Base-by-base conservation (phyloP, 2,113 vertebrate genomes). In the Sphyrna mokarran region DNA sequence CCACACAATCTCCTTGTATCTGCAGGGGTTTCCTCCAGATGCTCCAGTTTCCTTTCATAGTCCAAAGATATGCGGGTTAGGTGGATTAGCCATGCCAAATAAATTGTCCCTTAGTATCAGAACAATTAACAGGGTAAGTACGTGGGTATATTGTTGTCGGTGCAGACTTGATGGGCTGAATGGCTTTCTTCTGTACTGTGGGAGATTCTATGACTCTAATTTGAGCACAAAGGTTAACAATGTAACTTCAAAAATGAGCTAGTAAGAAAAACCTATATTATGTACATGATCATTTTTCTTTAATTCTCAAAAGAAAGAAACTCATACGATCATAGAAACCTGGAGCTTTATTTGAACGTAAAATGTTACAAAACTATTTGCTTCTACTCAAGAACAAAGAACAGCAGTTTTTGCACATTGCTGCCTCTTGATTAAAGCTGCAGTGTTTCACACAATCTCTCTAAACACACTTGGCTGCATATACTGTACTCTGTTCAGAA, bases 291-390 rank as follows among this genome's bases (percentile, higher is more conserved):
- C 58, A 40, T 20, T 43, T 83, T 83, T 83, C 0, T n/a, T 90
- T 40, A 63, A 90, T 61, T 23, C 58, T 33, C 54, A 61, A 70
- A 61, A 72, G n/a, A 63, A 22, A 48, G 61, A 72, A 70, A 95
- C 43, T 29, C 40, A 94, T 70, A n/a, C 43, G 66, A 72, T 95
- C 68, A 66, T 66, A 48, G 94, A 72, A 95, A 95, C 94, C 40
- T 76, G 94, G 94, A 95, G 40, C 94, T 95, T 95, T 95, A 95
- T 95, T 95, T 72, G 69, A 95, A 94, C 91, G 26, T 40, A 94
- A 95, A 70, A 14, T 22, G 43, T 95, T 72, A 95, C 94, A 76
- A 95, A 95, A 95, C 68, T 94, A 68, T 63, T 72, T 95, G 26
- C 48, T 76, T 95, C 94, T 95, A 95, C 40, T 72, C 68, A 72